Evolutionary conservation across 2,888 invertebrate species (phyloP), one percentile per base, ranked within the genome.

Genomic region (Ormyrus labotus): DNA sequence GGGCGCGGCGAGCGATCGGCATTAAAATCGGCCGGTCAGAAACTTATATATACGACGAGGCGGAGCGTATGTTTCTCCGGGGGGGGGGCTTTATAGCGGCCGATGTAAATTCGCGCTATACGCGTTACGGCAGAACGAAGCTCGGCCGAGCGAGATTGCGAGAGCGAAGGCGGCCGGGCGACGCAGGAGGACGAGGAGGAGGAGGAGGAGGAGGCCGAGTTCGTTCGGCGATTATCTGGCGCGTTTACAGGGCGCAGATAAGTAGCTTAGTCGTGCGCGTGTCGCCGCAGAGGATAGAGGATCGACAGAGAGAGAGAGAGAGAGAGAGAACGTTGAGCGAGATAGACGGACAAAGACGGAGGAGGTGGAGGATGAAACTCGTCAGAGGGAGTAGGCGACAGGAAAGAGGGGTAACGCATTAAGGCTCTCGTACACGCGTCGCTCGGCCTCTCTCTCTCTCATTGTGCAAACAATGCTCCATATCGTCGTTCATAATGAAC

Each of bases 381-480:
- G 78, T 81, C 78, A 71, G 75, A 51, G 55, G 10, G 72, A 68
- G 19, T 19, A 19, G 69, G 67, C 75, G 80, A 81, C 65, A 76
- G 76, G 67, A 72, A 77, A 77, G 78, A 78, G 75, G 78, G 81
- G 75, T 75, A 84, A 84, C 84, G 87, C 84, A 87, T 87, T 87
- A 87, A 88, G 85, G 86, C 86, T 67, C 34, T 34, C 34, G 34
- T 34, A 34, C 34, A 34, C 34, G 34, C 34, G 34, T 34, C 34
- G 34, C 34, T 34, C 34, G 34, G 34, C 34, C 34, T 34, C 68
- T 51, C 53, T 11, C 47, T 89, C 88, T 85, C 89, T 87, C 88
- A 87, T 90, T 89, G 87, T 86, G 88, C 88, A 90, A 90, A 90
- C 90, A 90, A 90, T 90, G 89, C 89, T 87, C 86, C 89, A 86